These are phyloP conservation scores for Ceratina calcarata DNA, from an alignment of 1,140 invertebrate species.

Conservation along the genomic window DNA sequence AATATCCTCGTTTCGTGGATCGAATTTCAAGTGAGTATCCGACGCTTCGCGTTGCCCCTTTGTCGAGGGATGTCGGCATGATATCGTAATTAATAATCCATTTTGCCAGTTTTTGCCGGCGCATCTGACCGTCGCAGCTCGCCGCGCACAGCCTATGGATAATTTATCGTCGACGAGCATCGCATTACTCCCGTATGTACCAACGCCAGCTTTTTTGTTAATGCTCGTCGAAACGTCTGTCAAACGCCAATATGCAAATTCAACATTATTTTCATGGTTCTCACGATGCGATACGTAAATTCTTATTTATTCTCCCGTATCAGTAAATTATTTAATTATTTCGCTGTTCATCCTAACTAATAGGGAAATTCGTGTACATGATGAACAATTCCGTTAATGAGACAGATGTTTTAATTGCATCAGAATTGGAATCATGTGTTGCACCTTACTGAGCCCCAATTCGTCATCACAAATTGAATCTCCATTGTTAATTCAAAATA, in stretches of 20 bases:
- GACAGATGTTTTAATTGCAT: too few relatives aligned
- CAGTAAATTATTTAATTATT: too few relatives aligned
- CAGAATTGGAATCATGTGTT: too few relatives aligned
- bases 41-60: not conserved
- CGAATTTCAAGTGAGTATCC: constrained; percentile 9
- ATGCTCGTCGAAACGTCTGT: constrained; percentile 42
- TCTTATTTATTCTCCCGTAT: not conserved
- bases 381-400: too few relatives aligned
- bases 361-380: too few relatives aligned
- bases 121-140: constrained; percentile 67
- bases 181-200: constrained; percentile 58
- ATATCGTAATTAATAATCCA: constrained; percentile 79
- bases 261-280: not conserved
- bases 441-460: too few relatives aligned
- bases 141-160: constrained; percentile 64
- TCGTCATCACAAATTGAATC: too few relatives aligned
- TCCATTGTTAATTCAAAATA: not conserved
- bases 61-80: constrained; percentile 43
- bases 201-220: constrained; percentile 42
- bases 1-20: not conserved
- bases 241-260: not conserved
- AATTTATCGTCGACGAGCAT: constrained; percentile 71
- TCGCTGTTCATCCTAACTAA: too few relatives aligned
- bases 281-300: not conserved
- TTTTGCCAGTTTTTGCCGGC: constrained; percentile 71